Percentiles rank a stretch among this genome's conserved stretches.
Conservation (phyloP, 2,797 vertebrate genomes). For the Rhynchotus rufescens region DNA sequence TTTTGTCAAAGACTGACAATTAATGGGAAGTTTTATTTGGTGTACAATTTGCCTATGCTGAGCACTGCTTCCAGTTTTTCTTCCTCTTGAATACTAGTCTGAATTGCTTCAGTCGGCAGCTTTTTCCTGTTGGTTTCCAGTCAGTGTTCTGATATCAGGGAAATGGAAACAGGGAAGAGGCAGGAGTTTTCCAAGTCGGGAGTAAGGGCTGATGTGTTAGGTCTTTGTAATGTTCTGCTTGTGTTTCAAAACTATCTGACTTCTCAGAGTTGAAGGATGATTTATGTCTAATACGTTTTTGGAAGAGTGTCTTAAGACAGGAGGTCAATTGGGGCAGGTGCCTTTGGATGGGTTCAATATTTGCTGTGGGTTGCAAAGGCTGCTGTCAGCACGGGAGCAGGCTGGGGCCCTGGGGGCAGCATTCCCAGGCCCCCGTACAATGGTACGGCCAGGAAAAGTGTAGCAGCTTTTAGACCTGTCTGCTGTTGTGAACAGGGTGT, state of each 20-base stretch:
- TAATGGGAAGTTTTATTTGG: not conserved
- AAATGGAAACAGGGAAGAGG: not conserved
- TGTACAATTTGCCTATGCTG: not conserved
- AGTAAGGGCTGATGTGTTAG: not conserved
- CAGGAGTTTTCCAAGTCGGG: not conserved
- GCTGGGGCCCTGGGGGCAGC: not conserved
- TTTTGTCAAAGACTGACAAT: not conserved
- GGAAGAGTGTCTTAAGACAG: not conserved
- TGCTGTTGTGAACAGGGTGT: not conserved
- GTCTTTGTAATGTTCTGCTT: not conserved
- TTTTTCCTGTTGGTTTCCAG: not conserved
- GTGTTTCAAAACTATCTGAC: not conserved
- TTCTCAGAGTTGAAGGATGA: not conserved
- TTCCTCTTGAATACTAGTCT: not conserved
- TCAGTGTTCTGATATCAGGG: not conserved
- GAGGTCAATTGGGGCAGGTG: not conserved
- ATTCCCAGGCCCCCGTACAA: not conserved
- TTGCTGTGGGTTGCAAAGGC: not conserved
- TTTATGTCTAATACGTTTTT: not conserved
- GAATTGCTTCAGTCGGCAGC: not conserved
- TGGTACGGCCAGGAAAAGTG: accelerated
- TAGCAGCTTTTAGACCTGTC: not conserved
- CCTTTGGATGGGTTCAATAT: conserved; percentile 31
- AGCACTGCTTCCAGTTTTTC: not conserved
- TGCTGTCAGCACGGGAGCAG: not conserved